Evolutionary conservation across 1,140 invertebrate species (phyloP).

Genomic region (Nymphalis io): DNA sequence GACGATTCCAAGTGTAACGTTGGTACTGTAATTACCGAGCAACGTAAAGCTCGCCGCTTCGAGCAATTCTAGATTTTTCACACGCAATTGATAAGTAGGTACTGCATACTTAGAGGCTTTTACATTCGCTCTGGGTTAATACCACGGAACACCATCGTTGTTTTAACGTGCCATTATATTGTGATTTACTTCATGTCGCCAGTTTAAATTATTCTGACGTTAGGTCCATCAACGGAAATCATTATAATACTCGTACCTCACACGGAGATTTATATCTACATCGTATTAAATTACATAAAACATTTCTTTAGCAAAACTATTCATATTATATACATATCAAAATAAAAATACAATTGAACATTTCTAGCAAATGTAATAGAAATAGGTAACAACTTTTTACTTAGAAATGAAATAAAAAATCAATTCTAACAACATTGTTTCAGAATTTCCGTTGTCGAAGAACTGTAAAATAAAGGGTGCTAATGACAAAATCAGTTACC

Average conservation of each 20-base stretch:
- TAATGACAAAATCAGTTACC: slow-evolving; percentile 40
- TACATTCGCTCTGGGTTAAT: slow-evolving; percentile 28
- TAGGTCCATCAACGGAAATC: slow-evolving; percentile 28
- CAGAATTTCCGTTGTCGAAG: slow-evolving; percentile 32
- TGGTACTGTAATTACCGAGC: slow-evolving; percentile 62
- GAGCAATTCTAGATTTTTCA: slow-evolving; percentile 66
- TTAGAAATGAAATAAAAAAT: slow-evolving; percentile 2
- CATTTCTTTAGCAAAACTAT: not conserved
- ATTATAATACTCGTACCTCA: slow-evolving; percentile 34
- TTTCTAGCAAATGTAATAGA: not conserved
- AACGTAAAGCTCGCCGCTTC: slow-evolving; percentile 52
- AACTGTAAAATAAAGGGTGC: slow-evolving; percentile 42
- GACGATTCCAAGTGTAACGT: slow-evolving; percentile 56
- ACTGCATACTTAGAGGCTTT: slow-evolving; percentile 38
- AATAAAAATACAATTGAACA: not conserved
- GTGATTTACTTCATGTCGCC: slow-evolving; percentile 41
- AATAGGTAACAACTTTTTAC: slow-evolving; percentile 2
- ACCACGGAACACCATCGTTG: slow-evolving; percentile 22
- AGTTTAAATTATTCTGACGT: slow-evolving; percentile 20
- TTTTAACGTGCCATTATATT: slow-evolving; percentile 45
- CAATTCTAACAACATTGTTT: slow-evolving; percentile 35
- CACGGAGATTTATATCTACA: slow-evolving; percentile 8
- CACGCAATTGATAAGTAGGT: slow-evolving; percentile 63
- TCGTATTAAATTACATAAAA: not conserved
- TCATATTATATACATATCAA: not conserved